Percentiles rank a stretch among this genome's conserved stretches.
Evolutionary conservation across 2,888 invertebrate species (phyloP).

Genomic region (Stegana nigrithorax): DNA sequence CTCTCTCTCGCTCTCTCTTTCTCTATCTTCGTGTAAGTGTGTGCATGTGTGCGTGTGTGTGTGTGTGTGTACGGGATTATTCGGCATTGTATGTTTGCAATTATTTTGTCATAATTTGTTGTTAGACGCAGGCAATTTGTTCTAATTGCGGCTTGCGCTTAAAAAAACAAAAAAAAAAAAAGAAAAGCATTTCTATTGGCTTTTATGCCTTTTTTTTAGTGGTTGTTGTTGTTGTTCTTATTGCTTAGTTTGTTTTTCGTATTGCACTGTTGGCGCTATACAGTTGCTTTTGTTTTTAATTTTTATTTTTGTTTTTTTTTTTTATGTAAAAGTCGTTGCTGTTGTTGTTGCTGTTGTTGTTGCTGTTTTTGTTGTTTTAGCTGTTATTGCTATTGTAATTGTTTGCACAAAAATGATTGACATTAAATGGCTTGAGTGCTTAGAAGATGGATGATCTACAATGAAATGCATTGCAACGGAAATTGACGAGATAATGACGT

Average conservation of each 20-base stretch:
- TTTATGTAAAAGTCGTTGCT: slow-evolving; percentile 7
- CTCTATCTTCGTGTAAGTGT: too few species aligned
- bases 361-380: slow-evolving; percentile 26
- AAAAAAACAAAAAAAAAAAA: too few species aligned
- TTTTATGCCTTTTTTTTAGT: not conserved
- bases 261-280: slow-evolving; percentile 22
- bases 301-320: slow-evolving; percentile 15
- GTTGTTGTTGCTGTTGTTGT: slow-evolving; percentile 23
- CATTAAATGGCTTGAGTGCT: not conserved
- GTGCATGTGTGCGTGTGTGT: not conserved
- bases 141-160: too few species aligned
- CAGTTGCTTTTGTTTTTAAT: not conserved
- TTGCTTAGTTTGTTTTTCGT: slow-evolving; percentile 36
- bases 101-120: too few species aligned
- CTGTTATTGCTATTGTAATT: slow-evolving; percentile 20
- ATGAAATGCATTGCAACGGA: too few species aligned
- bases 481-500: slow-evolving; percentile 7
- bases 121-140: too few species aligned
- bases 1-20: too few species aligned
- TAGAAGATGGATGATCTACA: too few species aligned
- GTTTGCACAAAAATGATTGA: slow-evolving; percentile 27
- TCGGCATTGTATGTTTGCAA: too few species aligned
- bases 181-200: not conserved
- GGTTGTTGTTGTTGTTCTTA: slow-evolving; percentile 16
- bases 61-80: too few species aligned